Percentiles rank a stretch among this genome's conserved stretches.
Evolutionary conservation across 2,888 invertebrate genomes (phyloP).

Genomic region (Ormyrus rosae): DNA sequence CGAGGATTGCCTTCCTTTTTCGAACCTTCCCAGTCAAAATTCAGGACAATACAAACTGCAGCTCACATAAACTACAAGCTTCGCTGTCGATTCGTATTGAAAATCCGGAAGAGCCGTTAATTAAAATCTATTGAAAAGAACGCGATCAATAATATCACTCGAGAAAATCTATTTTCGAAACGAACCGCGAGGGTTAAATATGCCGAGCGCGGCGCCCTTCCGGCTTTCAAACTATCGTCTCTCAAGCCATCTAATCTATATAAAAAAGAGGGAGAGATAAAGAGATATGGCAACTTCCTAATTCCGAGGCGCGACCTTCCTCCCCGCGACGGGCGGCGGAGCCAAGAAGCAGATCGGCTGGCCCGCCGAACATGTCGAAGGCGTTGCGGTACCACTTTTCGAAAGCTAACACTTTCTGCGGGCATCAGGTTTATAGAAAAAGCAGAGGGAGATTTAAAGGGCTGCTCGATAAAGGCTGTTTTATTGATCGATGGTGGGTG

Average conservation of each 20-base stretch:
- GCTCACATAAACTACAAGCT: not conserved
- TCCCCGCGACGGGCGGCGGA: slow-evolving; percentile 32
- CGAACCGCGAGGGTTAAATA: no score
- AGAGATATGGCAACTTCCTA: slow-evolving; percentile 53
- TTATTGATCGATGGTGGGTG: not conserved
- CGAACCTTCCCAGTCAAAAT: not conserved
- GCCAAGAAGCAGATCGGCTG: slow-evolving; percentile 47
- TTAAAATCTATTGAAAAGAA: not conserved
- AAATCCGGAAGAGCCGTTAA: slow-evolving; percentile 6
- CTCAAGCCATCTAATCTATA: not conserved
- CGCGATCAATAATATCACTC: not conserved
- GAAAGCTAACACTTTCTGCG: slow-evolving; percentile 55
- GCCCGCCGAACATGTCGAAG: slow-evolving; percentile 45
- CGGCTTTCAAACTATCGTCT: slow-evolving; percentile 1
- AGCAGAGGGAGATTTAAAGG: not conserved
- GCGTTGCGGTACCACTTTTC: slow-evolving; percentile 57
- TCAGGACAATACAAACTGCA: slow-evolving; percentile 2
- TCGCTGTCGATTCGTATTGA: not conserved
- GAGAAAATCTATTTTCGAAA: not conserved
- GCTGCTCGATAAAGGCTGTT: not conserved
- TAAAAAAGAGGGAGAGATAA: not conserved
- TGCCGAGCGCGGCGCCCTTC: not conserved
- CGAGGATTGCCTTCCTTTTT: slow-evolving; percentile 26
- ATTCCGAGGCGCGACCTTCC: slow-evolving; percentile 54
- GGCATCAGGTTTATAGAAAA: not conserved